phyloP scores from a whole-genome alignment of 2,888 invertebrate genomes.

The Agonopterix alstromeriana region DNA sequence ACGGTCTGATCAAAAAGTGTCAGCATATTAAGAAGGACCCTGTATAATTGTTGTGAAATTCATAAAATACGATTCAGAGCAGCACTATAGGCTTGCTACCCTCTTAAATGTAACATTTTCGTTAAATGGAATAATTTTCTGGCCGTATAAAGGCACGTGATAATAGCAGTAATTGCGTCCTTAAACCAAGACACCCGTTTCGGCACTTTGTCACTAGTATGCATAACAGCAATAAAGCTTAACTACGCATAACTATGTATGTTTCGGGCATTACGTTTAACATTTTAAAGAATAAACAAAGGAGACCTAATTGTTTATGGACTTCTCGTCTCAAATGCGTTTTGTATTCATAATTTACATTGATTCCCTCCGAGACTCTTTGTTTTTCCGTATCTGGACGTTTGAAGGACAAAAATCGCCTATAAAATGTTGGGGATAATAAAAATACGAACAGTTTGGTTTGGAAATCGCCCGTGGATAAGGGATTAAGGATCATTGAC shows the following conservation, averaged over 20 bases:
- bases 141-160: background rate
- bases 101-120: background rate
- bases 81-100: too few species aligned
- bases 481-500: slow-evolving; percentile 13
- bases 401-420: slow-evolving; percentile 51
- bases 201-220: slow-evolving; percentile 10
- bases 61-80: too few species aligned
- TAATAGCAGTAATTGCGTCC: background rate
- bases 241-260: slow-evolving; percentile 25
- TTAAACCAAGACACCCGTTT: background rate
- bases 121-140: background rate
- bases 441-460: slow-evolving; percentile 41
- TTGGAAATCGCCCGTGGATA: slow-evolving; percentile 30
- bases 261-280: slow-evolving; percentile 26
- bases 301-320: slow-evolving; percentile 58
- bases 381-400: slow-evolving; percentile 56
- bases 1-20: too few species aligned
- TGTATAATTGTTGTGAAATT: too few species aligned
- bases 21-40: too few species aligned
- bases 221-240: slow-evolving; percentile 28
- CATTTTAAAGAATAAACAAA: slow-evolving; percentile 52
- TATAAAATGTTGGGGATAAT: slow-evolving; percentile 55
- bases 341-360: slow-evolving; percentile 62
- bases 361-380: slow-evolving; percentile 55
- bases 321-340: slow-evolving; percentile 41